Percentiles rank a stretch among this genome's conserved stretches.
phyloP scores from a whole-genome alignment of 2,797 vertebrate species.

The Peromyscus melanophrys region DNA sequence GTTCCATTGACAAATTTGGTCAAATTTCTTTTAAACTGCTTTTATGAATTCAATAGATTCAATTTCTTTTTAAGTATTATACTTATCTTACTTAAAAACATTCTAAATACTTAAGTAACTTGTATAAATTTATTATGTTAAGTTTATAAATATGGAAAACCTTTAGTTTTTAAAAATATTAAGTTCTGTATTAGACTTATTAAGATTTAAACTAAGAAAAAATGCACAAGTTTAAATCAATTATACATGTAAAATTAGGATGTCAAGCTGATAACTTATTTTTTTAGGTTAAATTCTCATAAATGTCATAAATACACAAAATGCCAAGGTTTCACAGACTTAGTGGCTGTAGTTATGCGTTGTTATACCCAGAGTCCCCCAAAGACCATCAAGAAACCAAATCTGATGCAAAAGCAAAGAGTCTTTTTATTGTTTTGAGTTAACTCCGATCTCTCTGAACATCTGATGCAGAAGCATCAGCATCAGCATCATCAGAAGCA shows the following conservation, averaged over 20 bases:
- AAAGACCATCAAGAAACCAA: too few species aligned
- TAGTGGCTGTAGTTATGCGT: background rate
- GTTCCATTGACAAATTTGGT: conserved; percentile 59
- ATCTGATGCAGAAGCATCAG: too few species aligned
- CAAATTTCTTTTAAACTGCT: conserved; percentile 63
- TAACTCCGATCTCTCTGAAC: too few species aligned
- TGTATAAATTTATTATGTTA: background rate
- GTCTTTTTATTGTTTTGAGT: too few species aligned
- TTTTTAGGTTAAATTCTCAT: conserved; percentile 56
- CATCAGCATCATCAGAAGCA: too few species aligned
- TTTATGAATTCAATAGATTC: conserved; percentile 67
- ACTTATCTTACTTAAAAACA: conserved; percentile 71
- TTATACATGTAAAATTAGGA: conserved; percentile 57
- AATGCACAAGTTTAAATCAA: conserved; percentile 53
- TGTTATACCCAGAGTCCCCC: too few species aligned
- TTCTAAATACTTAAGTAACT: conserved; percentile 63
- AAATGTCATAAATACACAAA: conserved; percentile 2
- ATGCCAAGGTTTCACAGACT: background rate
- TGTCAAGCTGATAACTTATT: conserved; percentile 2
- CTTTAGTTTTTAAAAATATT: conserved; percentile 65
- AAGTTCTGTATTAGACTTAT: conserved; percentile 55
- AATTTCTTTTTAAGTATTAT: conserved; percentile 64
- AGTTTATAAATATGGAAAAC: conserved; percentile 53
- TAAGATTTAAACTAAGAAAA: conserved; percentile 62
- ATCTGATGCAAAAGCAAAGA: too few species aligned